Base-by-base conservation (phyloP, 2,113 vertebrate genomes). In the Microcebus griseorufus region DNA sequence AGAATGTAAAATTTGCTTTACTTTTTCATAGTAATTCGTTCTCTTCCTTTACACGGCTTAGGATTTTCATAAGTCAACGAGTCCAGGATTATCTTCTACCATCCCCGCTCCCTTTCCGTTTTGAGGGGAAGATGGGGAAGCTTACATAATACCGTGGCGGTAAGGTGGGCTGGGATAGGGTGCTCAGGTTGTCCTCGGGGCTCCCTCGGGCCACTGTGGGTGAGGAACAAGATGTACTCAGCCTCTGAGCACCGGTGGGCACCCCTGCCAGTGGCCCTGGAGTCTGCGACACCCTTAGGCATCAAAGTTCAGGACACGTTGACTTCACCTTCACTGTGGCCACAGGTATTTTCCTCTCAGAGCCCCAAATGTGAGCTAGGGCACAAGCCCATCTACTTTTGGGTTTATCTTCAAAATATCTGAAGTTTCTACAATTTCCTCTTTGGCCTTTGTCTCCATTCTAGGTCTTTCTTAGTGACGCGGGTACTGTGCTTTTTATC, bases 111-210 rank as follows among this genome's bases (percentile, higher is more conserved):
- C 10, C 42, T 72, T 75, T 85, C 51, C 16, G 72, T 70, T 27
- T 86, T 45, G 94, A 37, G 32, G 37, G 42, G 51, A 73, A 39
- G 39, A 18, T 37, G 18, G 3, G 18, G 42, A 85, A 80, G 34
- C 51, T 60, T 60, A 5, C 0, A 0, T 2, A 32, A 37, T 29
- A 39, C 34, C 20, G 8, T 18, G 29, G 18, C 18, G 7, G 48
- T n/a, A 60, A 48, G 2, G 5, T n/a, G 7, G 67, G n/a, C 0
- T 29, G 5, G 67, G n/a, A 0, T 25, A 0, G 20, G 6, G 73
- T 75, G 51, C 3, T 20, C 2, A 5, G n/a, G n/a, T 8, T 67
- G 9, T 27, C 18, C 37, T 34, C n/a, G 17, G 29, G n/a, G 37
- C 32, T 96, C 62, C 62, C 32, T 62, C 9, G 17, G 62, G 13